Evolutionary conservation across 2,113 vertebrate genomes (phyloP).

Genomic region (Todiramphus saurophagus): DNA sequence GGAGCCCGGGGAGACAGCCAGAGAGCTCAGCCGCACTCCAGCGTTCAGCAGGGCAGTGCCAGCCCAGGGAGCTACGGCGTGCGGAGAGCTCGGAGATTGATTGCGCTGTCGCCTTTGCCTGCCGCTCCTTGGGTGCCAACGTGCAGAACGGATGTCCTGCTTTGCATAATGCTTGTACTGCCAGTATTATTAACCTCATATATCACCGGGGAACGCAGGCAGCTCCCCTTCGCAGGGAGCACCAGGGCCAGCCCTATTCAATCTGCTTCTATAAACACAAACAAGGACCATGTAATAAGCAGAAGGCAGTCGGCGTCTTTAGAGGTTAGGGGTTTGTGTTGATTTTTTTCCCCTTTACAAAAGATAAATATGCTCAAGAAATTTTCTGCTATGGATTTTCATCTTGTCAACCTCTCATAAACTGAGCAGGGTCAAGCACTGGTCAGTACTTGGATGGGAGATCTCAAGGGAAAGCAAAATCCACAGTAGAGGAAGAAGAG

Average conservation of each 20-base stretch:
- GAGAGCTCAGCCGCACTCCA: not conserved
- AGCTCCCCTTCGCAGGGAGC: not conserved
- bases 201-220: not conserved
- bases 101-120: not conserved
- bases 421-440: not conserved
- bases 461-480: slow-evolving; percentile 15
- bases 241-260: not conserved
- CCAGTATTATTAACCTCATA: not conserved
- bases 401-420: not conserved
- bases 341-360: not conserved
- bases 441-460: not conserved
- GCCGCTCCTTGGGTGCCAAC: not conserved
- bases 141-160: not conserved
- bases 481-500: not conserved
- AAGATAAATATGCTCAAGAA: not conserved
- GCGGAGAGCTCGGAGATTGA: not conserved
- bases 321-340: not conserved
- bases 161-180: slow-evolving; percentile 27
- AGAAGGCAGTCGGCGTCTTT: not conserved
- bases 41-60: not conserved
- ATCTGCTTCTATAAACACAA: slow-evolving; percentile 3
- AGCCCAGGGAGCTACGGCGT: not conserved
- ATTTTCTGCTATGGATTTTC: not conserved
- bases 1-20: not conserved
- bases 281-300: not conserved